Conservation (phyloP, 2,113 vertebrate species). For the Atherinomorus stipes region DNA sequence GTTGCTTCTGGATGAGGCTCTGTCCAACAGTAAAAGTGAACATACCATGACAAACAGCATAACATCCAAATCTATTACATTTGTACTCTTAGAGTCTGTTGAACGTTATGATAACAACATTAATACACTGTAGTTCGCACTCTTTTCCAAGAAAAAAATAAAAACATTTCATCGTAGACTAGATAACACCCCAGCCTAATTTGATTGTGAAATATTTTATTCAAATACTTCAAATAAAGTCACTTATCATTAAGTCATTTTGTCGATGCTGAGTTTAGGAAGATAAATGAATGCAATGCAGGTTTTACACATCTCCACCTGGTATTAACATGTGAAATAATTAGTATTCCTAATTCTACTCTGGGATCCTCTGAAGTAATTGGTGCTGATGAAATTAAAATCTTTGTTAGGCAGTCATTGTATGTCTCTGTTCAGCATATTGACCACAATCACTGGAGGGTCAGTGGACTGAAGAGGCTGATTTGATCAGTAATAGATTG, state of each 20-base stretch:
- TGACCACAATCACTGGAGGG: slow-evolving; percentile 77
- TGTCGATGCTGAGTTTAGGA: slow-evolving; percentile 39
- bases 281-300: slow-evolving; percentile 35
- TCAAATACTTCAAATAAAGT: slow-evolving; percentile 31
- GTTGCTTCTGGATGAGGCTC: slow-evolving; percentile 67
- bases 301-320: slow-evolving; percentile 41
- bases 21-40: slow-evolving; percentile 46
- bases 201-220: slow-evolving; percentile 32
- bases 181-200: slow-evolving; percentile 29
- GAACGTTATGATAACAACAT: slow-evolving; percentile 48
- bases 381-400: slow-evolving; percentile 76
- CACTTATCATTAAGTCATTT: slow-evolving; percentile 40
- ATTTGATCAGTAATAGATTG: slow-evolving; percentile 73
- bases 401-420: slow-evolving; percentile 58
- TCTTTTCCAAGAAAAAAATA: too few relatives aligned
- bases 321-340: slow-evolving; percentile 71
- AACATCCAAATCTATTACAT: slow-evolving; percentile 70
- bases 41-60: slow-evolving; percentile 57
- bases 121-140: slow-evolving; percentile 20
- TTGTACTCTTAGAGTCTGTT: slow-evolving; percentile 68
- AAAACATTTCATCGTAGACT: background rate
- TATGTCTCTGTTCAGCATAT: slow-evolving; percentile 62
- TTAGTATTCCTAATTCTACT: slow-evolving; percentile 63
- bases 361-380: slow-evolving; percentile 62
- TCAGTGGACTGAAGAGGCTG: slow-evolving; percentile 65